Conservation (phyloP, 2,113 vertebrate species). For the Gambusia affinis region DNA sequence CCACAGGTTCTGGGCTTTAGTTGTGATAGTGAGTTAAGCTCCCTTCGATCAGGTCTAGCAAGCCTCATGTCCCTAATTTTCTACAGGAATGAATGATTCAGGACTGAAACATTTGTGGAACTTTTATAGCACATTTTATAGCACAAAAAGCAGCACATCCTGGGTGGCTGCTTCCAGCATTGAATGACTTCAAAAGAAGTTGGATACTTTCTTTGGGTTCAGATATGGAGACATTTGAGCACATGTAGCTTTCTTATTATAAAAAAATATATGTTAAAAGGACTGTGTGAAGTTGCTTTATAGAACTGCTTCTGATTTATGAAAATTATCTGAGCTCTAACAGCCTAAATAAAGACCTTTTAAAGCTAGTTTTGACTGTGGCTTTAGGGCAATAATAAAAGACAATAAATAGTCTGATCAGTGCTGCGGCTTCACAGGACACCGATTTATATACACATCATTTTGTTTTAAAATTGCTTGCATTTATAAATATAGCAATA, state of each 20-base stretch:
- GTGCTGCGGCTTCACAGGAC: not conserved
- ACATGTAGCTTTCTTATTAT: not conserved
- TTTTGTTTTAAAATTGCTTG: not conserved
- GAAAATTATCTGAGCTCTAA: not conserved
- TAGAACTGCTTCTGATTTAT: not conserved
- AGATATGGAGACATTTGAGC: not conserved
- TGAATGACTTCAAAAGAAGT: conserved; percentile 13
- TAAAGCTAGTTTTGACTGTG: not conserved
- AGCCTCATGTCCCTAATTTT: conserved; percentile 36
- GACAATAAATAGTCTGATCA: not conserved
- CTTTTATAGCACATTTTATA: not conserved
- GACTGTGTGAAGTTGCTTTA: not conserved
- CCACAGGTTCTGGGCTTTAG: conserved; percentile 50
- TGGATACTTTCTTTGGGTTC: not conserved
- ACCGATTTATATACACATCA: not conserved
- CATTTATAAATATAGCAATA: not conserved
- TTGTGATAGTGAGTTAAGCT: conserved; percentile 38
- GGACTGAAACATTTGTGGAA: conserved; percentile 45
- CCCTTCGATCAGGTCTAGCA: conserved; percentile 35
- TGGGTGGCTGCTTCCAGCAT: conserved; percentile 49
- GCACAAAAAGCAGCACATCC: conserved; percentile 19
- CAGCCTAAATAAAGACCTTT: not conserved
- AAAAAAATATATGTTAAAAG: not conserved
- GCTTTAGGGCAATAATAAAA: not conserved
- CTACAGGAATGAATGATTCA: conserved; percentile 52